Evolutionary conservation across 2,888 invertebrate genomes (phyloP).

Genomic region (Drosophila nr. perissopoda): DNA sequence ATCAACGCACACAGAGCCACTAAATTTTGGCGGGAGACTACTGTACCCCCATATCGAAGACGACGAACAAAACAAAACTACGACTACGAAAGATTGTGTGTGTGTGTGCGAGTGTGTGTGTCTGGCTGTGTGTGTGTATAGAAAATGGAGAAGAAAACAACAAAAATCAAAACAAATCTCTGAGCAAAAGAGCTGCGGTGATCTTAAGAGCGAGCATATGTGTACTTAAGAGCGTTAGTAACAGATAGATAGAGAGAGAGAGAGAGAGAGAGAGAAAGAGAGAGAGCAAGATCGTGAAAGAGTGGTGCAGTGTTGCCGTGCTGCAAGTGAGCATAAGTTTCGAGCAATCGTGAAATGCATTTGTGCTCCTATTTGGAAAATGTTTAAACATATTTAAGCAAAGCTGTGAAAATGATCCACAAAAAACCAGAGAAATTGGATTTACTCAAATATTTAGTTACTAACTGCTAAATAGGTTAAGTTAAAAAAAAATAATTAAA

Average conservation of each 20-base stretch:
- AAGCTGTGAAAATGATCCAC: not conserved
- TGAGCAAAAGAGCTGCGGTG: conserved; percentile 26
- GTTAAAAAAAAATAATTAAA: not conserved
- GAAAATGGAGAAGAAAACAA: conserved; percentile 61
- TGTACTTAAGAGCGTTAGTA: conserved; percentile 44
- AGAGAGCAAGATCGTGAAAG: not conserved
- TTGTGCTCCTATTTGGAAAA: not conserved
- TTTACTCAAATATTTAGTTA: not conserved
- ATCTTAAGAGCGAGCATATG: conserved; percentile 25
- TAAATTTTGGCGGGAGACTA: conserved; percentile 81
- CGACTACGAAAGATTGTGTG: conserved; percentile 37
- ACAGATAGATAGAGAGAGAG: conserved; percentile 19
- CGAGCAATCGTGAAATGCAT: conserved; percentile 41
- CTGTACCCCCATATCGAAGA: conserved; percentile 66
- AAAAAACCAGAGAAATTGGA: not conserved
- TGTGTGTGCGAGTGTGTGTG: not conserved
- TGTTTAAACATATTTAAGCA: not conserved
- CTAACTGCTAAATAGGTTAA: not conserved
- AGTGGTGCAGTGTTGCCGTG: conserved; percentile 69
- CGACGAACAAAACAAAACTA: conserved; percentile 76
- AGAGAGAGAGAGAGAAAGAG: conserved; percentile 10
- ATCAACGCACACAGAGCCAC: conserved; percentile 77
- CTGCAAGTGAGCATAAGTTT: conserved; percentile 47
- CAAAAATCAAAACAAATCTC: conserved; percentile 51
- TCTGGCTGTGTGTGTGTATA: conserved; percentile 46